These are phyloP conservation scores for Carabus problematicus DNA, from an alignment of 2,888 invertebrate species.

Conservation along the genomic window DNA sequence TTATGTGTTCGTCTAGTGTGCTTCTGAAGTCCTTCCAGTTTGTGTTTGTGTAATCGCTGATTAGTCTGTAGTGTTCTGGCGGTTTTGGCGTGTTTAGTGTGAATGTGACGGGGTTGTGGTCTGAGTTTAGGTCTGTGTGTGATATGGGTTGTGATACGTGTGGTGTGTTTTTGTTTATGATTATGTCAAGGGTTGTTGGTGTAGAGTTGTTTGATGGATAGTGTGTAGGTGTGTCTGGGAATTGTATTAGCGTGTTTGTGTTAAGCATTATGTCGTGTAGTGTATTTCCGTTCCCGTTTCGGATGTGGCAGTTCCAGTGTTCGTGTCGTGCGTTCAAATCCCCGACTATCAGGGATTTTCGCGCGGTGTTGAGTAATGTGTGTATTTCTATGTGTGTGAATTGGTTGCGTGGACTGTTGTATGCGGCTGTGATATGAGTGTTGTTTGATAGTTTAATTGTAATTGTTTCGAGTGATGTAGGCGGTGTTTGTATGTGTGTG, in stretches of 20 bases:
- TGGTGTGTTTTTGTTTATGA: no score
- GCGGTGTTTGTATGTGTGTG: background rate
- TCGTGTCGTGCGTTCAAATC: constrained; percentile 45
- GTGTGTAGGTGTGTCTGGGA: constrained; percentile 28
- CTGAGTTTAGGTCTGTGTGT: no score
- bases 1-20: no score
- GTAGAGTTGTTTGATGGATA: constrained; percentile 38
- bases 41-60: no score
- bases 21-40: no score
- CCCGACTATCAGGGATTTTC: constrained; percentile 33
- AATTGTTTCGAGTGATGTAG: constrained; percentile 23
- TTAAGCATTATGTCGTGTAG: constrained; percentile 37
- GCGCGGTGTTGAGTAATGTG: constrained; percentile 12
- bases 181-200: no score
- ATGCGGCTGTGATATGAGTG: constrained; percentile 20
- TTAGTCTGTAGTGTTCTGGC: no score
- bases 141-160: no score
- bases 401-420: constrained; percentile 34
- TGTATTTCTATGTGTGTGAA: constrained; percentile 32
- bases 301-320: constrained; percentile 41
- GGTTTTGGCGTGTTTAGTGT: no score
- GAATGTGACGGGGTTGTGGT: no score
- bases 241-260: no score
- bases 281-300: constrained; percentile 43
- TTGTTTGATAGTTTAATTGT: constrained; percentile 36